Conservation (phyloP, 2,113 vertebrate species). For the Protomyctophum bolini region DNA sequence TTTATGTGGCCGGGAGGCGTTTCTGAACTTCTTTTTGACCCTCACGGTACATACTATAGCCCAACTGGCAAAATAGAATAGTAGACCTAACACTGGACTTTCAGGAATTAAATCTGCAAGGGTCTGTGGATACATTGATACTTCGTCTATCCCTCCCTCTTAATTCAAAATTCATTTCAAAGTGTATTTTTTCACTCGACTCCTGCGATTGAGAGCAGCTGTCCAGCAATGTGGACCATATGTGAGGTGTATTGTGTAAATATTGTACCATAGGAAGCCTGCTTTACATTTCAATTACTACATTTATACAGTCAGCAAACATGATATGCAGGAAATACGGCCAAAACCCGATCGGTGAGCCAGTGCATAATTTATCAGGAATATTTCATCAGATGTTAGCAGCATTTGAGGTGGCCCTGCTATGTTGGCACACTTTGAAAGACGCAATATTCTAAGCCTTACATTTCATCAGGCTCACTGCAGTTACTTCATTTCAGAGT, state of each 20-base stretch:
- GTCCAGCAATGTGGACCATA: slow-evolving; percentile 67
- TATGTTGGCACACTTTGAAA: slow-evolving; percentile 42
- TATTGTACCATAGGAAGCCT: slow-evolving; percentile 67
- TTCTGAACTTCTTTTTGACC: not conserved
- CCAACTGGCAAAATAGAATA: slow-evolving; percentile 23
- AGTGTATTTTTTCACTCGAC: slow-evolving; percentile 57
- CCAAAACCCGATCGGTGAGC: slow-evolving; percentile 57
- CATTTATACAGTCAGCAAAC: slow-evolving; percentile 70
- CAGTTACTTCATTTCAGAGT: not conserved
- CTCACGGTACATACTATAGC: not conserved
- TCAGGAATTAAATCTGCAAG: slow-evolving; percentile 28
- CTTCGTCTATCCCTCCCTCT: slow-evolving; percentile 49
- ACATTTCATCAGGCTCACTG: slow-evolving; percentile 33
- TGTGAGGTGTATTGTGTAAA: slow-evolving; percentile 74
- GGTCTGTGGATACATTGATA: slow-evolving; percentile 40
- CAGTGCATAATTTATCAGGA: slow-evolving; percentile 54
- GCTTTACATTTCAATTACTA: slow-evolving; percentile 75
- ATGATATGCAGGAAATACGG: slow-evolving; percentile 57
- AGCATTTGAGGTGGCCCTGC: slow-evolving; percentile 31
- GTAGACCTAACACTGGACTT: slow-evolving; percentile 17
- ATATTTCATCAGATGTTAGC: slow-evolving; percentile 40
- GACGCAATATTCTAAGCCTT: slow-evolving; percentile 23
- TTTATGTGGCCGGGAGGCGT: not conserved
- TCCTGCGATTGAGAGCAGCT: slow-evolving; percentile 71
- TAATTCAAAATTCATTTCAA: slow-evolving; percentile 73